Evolutionary conservation across 2,888 invertebrate genomes (phyloP).

Genomic region (Chalcosyrphus nemorum): DNA sequence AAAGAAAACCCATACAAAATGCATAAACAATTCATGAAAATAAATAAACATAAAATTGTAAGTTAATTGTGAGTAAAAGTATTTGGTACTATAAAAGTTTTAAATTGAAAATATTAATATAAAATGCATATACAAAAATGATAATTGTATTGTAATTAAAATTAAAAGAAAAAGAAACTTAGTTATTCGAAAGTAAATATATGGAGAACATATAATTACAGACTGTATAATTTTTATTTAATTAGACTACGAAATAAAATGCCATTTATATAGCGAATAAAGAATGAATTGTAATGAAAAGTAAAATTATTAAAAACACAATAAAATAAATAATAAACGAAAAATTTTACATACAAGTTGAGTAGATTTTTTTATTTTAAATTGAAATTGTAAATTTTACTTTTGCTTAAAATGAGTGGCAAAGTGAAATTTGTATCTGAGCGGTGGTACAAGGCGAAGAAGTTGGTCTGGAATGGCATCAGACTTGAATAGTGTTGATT

Average conservation of each 20-base stretch:
- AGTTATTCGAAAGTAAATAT: constrained; percentile 58
- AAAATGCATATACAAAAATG: constrained; percentile 20
- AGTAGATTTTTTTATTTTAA: background rate
- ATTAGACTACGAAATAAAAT: constrained; percentile 66
- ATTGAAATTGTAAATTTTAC: background rate
- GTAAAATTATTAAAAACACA: constrained; percentile 58
- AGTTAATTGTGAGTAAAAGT: constrained; percentile 62
- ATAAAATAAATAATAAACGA: constrained; percentile 62
- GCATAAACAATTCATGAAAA: constrained; percentile 42
- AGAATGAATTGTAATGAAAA: constrained; percentile 49
- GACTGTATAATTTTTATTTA: constrained; percentile 72
- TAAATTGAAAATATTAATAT: constrained; percentile 21
- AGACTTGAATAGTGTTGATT: too few relatives aligned
- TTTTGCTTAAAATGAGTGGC: too few relatives aligned
- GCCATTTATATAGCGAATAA: constrained; percentile 73
- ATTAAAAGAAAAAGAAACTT: constrained; percentile 21
- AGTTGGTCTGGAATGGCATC: too few relatives aligned
- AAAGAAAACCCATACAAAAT: constrained; percentile 22
- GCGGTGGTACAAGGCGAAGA: too few relatives aligned
- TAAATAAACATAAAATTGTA: constrained; percentile 35
- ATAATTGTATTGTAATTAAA: constrained; percentile 57
- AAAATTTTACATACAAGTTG: constrained; percentile 62
- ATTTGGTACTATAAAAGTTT: constrained; percentile 71
- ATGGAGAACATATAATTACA: constrained; percentile 63
- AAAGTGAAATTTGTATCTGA: too few relatives aligned